These are phyloP conservation scores for Chloropsis cyanopogon DNA, from an alignment of 2,113 vertebrate species.

Conservation along the genomic window DNA sequence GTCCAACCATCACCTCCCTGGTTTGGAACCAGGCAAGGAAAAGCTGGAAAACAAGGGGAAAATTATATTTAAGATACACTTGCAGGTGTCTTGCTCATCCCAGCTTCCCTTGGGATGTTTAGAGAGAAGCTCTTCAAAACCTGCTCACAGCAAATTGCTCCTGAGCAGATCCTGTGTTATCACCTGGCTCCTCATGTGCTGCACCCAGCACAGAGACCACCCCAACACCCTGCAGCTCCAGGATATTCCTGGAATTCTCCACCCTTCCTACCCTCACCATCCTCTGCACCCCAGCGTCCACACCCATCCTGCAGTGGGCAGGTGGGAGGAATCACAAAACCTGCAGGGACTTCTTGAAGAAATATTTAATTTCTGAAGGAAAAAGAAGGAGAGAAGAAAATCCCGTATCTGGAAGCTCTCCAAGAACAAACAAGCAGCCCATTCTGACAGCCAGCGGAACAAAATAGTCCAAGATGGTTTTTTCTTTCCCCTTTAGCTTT, in stretches of 20 bases:
- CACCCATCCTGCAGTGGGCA: not conserved
- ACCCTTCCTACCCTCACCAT: not conserved
- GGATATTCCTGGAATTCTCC: not conserved
- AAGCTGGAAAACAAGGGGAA: not conserved
- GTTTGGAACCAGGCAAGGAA: not conserved
- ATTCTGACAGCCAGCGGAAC: conserved; percentile 7
- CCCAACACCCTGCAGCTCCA: not conserved
- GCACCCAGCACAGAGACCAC: not conserved
- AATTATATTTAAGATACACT: not conserved
- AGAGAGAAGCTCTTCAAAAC: not conserved
- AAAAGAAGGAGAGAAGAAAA: not conserved
- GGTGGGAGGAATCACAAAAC: not conserved
- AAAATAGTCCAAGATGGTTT: not conserved
- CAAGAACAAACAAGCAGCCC: conserved; percentile 10
- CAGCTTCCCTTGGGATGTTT: not conserved
- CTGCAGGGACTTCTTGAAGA: not conserved
- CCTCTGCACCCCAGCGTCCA: not conserved
- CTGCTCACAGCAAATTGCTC: not conserved
- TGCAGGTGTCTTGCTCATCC: not conserved
- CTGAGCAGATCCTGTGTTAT: not conserved
- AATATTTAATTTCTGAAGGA: not conserved
- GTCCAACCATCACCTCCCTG: not conserved
- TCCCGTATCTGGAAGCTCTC: not conserved
- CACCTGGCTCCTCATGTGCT: not conserved
- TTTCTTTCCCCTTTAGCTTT: not conserved